Conservation (phyloP, 2,888 invertebrate genomes). For the Polia nebulosa region DNA sequence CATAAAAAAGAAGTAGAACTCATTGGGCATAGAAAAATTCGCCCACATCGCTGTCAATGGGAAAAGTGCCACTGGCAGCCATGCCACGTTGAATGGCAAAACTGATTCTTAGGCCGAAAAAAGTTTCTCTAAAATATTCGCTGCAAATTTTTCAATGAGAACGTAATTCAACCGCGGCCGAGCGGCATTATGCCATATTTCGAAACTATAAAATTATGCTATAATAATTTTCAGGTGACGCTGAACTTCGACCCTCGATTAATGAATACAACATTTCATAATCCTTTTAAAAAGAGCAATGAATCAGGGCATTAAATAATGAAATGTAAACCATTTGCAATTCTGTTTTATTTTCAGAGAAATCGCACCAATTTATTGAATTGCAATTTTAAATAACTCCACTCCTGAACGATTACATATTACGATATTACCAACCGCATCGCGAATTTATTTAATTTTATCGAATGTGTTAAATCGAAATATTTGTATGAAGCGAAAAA, state of each 20-base stretch:
- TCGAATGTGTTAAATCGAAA: conserved; percentile 10
- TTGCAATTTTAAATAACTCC: conserved; percentile 22
- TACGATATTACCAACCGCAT: not conserved
- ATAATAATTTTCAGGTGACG: not conserved
- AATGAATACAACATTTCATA: not conserved
- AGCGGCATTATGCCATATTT: not conserved
- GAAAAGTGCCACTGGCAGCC: too few species aligned
- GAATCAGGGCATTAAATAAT: not conserved
- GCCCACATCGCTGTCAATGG: too few species aligned
- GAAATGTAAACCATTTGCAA: not conserved
- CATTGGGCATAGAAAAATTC: too few species aligned
- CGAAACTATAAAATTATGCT: not conserved
- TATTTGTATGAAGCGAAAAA: conserved; percentile 11
- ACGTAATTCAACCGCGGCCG: not conserved
- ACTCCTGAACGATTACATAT: not conserved
- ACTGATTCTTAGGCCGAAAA: too few species aligned
- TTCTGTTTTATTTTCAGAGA: not conserved
- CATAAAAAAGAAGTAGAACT: too few species aligned
- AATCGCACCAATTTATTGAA: conserved; percentile 15
- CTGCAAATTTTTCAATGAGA: not conserved
- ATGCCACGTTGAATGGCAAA: too few species aligned
- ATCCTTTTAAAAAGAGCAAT: not conserved
- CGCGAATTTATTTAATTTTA: conserved; percentile 13
- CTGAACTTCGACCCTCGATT: not conserved
- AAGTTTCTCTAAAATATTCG: too few species aligned